phyloP scores from a whole-genome alignment of 2,888 invertebrate genomes.

The Cryptocephalus primarius region DNA sequence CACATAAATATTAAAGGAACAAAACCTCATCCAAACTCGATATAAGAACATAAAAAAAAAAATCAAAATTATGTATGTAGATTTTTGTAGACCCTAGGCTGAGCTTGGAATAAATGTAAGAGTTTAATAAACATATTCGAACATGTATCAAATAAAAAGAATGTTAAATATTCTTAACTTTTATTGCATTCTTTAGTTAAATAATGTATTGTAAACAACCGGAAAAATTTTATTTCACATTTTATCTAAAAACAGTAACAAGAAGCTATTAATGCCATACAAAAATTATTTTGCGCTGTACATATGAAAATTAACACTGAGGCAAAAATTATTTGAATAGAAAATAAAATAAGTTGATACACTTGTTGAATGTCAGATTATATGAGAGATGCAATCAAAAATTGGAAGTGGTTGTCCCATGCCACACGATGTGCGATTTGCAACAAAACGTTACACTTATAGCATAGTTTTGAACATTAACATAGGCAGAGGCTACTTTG shows the following conservation, averaged over 20 bases:
- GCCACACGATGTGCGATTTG: conserved; percentile 1
- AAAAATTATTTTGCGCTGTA: conserved; percentile 2
- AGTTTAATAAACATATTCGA: too few relatives aligned
- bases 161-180: background rate
- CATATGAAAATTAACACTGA: background rate
- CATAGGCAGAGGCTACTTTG: conserved; percentile 31
- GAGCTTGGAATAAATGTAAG: too few relatives aligned
- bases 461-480: conserved; percentile 26
- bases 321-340: background rate
- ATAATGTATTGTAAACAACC: background rate
- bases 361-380: background rate
- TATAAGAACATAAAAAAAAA: too few relatives aligned
- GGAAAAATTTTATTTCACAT: conserved; percentile 2
- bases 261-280: background rate
- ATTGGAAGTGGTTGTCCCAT: background rate
- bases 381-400: background rate
- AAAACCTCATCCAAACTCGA: too few relatives aligned
- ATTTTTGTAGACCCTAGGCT: too few relatives aligned
- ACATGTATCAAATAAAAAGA: background rate
- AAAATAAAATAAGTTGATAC: background rate
- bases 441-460: conserved; percentile 30
- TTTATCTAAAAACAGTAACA: conserved; percentile 1
- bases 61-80: too few relatives aligned
- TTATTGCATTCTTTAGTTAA: background rate
- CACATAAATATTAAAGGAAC: too few relatives aligned